A percentile compares a stretch with the other conserved stretches of the same genome.
Conservation (phyloP, 2,113 vertebrate genomes). For the Seriola rivoliana region DNA sequence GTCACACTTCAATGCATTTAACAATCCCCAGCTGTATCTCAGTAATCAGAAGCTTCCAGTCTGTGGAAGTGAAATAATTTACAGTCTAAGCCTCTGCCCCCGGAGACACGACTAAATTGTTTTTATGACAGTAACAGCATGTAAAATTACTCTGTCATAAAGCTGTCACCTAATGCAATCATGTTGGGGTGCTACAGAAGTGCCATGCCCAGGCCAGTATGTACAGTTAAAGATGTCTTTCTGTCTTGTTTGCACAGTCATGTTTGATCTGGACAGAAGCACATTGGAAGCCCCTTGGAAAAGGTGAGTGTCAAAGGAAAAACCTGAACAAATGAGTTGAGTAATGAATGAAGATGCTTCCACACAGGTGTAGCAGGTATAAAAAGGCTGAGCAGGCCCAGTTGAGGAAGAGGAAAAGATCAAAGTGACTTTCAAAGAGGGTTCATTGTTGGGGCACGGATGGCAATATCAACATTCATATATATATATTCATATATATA, state of each 20-base stretch:
- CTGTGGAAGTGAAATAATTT: conserved; percentile 42
- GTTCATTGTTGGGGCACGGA: no score
- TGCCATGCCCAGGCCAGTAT: not conserved
- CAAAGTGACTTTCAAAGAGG: no score
- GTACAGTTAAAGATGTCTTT: not conserved
- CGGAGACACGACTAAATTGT: conserved; percentile 30
- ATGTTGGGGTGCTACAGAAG: not conserved
- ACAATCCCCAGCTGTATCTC: conserved; percentile 22
- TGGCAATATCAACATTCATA: no score
- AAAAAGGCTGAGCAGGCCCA: no score
- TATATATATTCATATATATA: no score
- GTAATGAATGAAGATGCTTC: no score
- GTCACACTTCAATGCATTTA: conserved; percentile 30
- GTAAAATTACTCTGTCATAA: conserved; percentile 44
- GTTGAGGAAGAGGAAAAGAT: no score
- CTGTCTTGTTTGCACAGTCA: conserved; percentile 2
- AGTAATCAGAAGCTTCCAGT: conserved; percentile 38
- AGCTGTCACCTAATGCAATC: conserved; percentile 33
- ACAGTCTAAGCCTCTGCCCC: conserved; percentile 4
- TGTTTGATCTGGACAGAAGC: not conserved
- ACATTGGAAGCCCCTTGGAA: not conserved
- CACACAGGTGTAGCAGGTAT: no score
- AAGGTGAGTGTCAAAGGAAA: no score
- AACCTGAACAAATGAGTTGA: no score
- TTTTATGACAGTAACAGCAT: conserved; percentile 46